Evolutionary conservation across 23 tunicate species (phyloP), one percentile per base, ranked within the genome.

Genomic region (Diplosoma virens): DNA sequence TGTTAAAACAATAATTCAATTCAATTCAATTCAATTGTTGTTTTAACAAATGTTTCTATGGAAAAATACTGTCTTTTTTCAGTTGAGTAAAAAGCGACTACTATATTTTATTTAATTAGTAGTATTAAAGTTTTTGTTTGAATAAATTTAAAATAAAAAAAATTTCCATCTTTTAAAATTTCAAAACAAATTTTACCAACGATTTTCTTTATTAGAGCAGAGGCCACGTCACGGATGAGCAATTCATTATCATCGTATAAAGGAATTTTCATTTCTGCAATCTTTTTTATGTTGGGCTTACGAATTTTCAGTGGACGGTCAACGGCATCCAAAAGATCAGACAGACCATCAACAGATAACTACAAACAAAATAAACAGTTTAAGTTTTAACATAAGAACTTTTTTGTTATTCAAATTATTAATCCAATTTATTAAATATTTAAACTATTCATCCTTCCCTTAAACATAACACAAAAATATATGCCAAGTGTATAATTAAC

Each of bases 231-330:
- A 9, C 82, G 35, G 18, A 89, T 77, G 25, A 77, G 81, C 21
- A 89, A 37, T 37, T 82, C 76, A 36, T 70, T 35, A 36, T 55
- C 47, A 32, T 82, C 83, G 47, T 50, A 35, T 77, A 89, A 52
- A 1, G 96, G 88, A 14, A 89, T 89, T 30, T 73, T n/a, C 84
- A 89, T 73, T 11, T 70, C 59, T 21, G 88, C 81, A 58, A 89
- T 89, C 5, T 82, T 70, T 6, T 63, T 36, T 37, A 65, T 66
- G 78, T 89, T 89, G 1, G 96, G 96, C 53, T 82, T 60, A 0
- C 60, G 24, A 2, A 89, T 82, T 21, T 32, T 60, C 31, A 89
- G 33, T 0, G 96, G 96, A 17, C 37, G 52, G 47, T 89, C 96
- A 9, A 89, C 47, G 9, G 31, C 58, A 33, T 78, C 68, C 9